phyloP scores from a whole-genome alignment of 2,888 invertebrate species.

The Phrixothrix hirtus region DNA sequence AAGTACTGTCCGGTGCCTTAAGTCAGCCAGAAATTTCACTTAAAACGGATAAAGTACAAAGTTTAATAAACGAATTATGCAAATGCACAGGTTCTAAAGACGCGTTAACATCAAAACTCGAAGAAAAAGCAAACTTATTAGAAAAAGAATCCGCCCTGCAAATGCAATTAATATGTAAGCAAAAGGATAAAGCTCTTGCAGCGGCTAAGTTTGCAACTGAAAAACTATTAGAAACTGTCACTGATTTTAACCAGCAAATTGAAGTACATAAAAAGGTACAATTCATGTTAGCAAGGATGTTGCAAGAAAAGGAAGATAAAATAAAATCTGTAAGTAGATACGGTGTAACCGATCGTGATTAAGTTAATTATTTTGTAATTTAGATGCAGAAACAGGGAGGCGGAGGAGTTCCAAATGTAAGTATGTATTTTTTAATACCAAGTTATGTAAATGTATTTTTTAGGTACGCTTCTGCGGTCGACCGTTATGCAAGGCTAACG shows the following conservation, averaged over 20 bases:
- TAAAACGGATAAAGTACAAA: too few species aligned
- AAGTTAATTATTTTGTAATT: too few species aligned
- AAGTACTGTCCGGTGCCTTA: too few species aligned
- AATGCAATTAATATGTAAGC: conserved; percentile 29
- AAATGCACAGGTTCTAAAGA: background rate
- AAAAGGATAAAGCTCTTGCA: conserved; percentile 47
- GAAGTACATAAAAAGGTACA: conserved; percentile 47
- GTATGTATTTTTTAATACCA: too few species aligned
- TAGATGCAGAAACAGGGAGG: too few species aligned
- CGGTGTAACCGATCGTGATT: too few species aligned
- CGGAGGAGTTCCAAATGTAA: too few species aligned
- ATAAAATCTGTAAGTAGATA: conserved; percentile 13
- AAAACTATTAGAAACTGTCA: conserved; percentile 48
- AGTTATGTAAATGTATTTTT: background rate
- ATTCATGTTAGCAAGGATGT: conserved; percentile 43
- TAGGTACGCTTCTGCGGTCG: background rate
- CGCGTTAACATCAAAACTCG: background rate
- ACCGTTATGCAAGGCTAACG: too few species aligned
- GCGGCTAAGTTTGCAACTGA: conserved; percentile 50
- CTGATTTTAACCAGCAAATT: conserved; percentile 48
- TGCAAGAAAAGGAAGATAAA: conserved; percentile 44
- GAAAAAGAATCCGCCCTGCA: conserved; percentile 10
- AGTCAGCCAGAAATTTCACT: too few species aligned
- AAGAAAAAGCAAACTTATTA: conserved; percentile 4
- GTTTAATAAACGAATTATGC: background rate